Base-by-base conservation (phyloP, 2,797 vertebrate species). In the Poecilia wingei region DNA sequence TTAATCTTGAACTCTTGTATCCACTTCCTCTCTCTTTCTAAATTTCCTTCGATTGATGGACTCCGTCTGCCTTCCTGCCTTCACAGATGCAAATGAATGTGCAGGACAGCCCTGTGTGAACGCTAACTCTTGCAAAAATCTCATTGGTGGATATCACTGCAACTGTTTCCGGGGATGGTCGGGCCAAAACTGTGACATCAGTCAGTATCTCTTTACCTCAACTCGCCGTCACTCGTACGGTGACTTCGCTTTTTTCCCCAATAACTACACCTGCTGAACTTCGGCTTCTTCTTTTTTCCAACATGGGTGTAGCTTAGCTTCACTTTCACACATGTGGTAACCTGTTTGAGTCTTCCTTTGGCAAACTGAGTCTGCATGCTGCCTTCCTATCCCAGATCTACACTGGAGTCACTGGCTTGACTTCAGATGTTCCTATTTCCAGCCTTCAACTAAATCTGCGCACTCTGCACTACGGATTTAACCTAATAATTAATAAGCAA, bases 101-200 rank as follows among this genome's bases (percentile, higher is more conserved):
- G 93, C 96, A 91, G 96, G 94, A 93, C 96, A 95, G 84, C 98
- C 97, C 94, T 99, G 98, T 93, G 94, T 96, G 94, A 97, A 99
- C 89, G 97, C 98, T 97, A 88, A 95, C 89, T 97, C 96, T 96
- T 99, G 98, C 98, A 99, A 98, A 99, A 99, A 99, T 97, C 95
- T 99, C 96, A 98, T 99, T 97, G 98, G 98, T 94, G 97, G 98
- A 97, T 99, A 98, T 98, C 97, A 96, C 97, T 99, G 98, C 96
- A 92, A 95, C 96, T 99, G 98, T 97, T 95, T 97, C 95, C 95
- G 95, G 89, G 98, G 97, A 97, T 99, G 98, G 98, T 97, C 96
- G 86, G 98, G 98, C 96, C 92, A 94, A 91, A 97, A 99, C 96
- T 99, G 98, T 97, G 96, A 98, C 91, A 97, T 98, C 96, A 98